Percentiles rank a stretch among this genome's conserved stretches.
phyloP scores from a whole-genome alignment of 2,888 invertebrate species.

The Pseudoips prasinana region DNA sequence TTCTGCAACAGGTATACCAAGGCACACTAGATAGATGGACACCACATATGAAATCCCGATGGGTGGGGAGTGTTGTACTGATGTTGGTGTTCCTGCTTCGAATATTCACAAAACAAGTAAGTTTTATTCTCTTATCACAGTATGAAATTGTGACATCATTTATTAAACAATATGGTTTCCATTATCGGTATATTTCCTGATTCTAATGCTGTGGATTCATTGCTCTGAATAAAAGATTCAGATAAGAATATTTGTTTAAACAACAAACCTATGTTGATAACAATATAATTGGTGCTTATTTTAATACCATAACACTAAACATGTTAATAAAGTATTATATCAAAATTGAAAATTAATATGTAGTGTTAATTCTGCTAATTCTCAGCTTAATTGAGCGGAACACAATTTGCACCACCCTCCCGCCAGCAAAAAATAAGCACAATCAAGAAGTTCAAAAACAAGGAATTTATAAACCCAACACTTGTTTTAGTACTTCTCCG shows the following conservation, averaged over 20 bases:
- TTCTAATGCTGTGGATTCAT: neutral
- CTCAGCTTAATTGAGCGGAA: no score
- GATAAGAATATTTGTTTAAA: neutral
- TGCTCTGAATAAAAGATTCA: no score
- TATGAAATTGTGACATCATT: conserved; percentile 12
- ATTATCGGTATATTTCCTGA: neutral
- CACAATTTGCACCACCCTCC: no score
- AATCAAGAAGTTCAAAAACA: no score
- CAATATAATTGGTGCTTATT: no score
- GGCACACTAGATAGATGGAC: conserved; percentile 93
- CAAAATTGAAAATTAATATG: no score
- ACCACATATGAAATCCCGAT: conserved; percentile 90
- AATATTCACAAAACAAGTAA: conserved; percentile 91
- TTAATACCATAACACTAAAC: no score
- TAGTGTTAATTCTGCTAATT: no score
- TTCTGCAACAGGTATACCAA: conserved; percentile 88
- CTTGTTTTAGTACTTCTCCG: no score
- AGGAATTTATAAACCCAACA: no score
- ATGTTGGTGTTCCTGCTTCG: conserved; percentile 89
- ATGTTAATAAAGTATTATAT: no score
- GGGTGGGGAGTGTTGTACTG: conserved; percentile 88
- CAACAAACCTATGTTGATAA: conserved; percentile 10
- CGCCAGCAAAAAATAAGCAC: no score
- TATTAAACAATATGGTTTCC: conserved; percentile 2
- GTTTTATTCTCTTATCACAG: conserved; percentile 31